These are phyloP conservation scores for Egretta garzetta DNA, from an alignment of 2,113 vertebrate genomes.

Conservation along the genomic window DNA sequence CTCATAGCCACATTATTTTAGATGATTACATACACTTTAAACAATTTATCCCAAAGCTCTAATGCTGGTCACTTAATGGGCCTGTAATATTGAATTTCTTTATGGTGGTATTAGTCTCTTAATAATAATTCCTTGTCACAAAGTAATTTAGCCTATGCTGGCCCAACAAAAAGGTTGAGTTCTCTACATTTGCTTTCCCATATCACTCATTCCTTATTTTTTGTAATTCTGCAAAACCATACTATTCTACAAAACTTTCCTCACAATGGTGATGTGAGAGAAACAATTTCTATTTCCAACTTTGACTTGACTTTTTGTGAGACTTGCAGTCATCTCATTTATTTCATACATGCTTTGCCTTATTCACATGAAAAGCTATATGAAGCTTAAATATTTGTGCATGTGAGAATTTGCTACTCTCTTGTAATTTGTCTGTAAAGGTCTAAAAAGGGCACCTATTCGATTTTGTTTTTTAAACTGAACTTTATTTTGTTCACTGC, in stretches of 20 bases:
- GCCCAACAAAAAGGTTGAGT: not conserved
- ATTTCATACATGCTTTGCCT: not conserved
- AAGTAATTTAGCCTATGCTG: not conserved
- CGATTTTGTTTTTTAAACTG: not conserved
- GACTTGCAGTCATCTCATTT: not conserved
- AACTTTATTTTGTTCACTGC: not conserved
- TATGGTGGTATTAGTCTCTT: not conserved
- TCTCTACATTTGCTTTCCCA: not conserved
- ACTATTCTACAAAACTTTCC: not conserved
- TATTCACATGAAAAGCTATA: not conserved
- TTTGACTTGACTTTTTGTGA: not conserved
- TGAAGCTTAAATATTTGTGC: not conserved
- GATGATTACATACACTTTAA: not conserved
- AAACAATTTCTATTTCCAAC: not conserved
- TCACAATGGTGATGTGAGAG: not conserved
- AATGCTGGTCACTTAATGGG: not conserved
- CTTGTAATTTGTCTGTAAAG: not conserved
- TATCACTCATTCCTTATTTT: not conserved
- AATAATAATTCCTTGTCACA: not conserved
- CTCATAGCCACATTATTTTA: not conserved
- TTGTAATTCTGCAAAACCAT: not conserved
- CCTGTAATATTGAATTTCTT: not conserved
- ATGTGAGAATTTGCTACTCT: not conserved
- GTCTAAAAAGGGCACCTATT: not conserved
- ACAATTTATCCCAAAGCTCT: not conserved